Base-by-base conservation (phyloP, 2,113 vertebrate genomes). In the Ophiodon elongatus region DNA sequence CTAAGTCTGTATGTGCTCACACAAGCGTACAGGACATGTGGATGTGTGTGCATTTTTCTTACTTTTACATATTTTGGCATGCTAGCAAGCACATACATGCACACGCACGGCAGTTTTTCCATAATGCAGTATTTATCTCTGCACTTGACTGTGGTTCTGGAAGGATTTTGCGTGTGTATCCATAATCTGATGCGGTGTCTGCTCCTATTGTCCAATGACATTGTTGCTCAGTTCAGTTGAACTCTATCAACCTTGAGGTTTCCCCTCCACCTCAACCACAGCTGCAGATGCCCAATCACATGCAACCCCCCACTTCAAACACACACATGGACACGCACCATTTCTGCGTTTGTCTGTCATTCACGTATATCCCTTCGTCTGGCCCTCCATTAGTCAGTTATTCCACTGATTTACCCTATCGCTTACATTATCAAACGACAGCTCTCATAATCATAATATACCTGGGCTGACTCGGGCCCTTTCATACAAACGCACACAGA, bases 361-460 rank as follows among this genome's bases (percentile, higher is more conserved):
- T 76, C 63, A 11, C 75, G n/a, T n/a, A 43, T 71, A 74, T 89
- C 86, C 64, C 19, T 88, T 84, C 63, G 3, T 71, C 81, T 64
- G 69, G 25, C 54, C 66, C 54, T 69, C 73, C 78, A 85, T 85
- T 71, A 87, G 69, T 73, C 67, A 79, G 75, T 76, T 76, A 62
- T 86, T 75, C 68, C 29, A 52, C 37, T 77, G 54, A 80, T 57
- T 79, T 82, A 41, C 64, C 14, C 54, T 72, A 88, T 85, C 88
- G 86, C 31, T 50, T 37, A 60, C 47, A 72, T 88, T 87, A 92
- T 90, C 85, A 85, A 75, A 88, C 2, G 56, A 77, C 80, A 85
- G 82, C 80, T 88, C 80, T 88, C 72, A 85, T 80, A 76, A 88
- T 84, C 77, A 76, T 83, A 78, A 82, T 87, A 81, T 60, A 88